A percentile compares a stretch with the other conserved stretches of the same genome.
These are phyloP conservation scores for Agriopis leucophaearia DNA, from an alignment of 2,888 invertebrate species.

Conservation along the genomic window DNA sequence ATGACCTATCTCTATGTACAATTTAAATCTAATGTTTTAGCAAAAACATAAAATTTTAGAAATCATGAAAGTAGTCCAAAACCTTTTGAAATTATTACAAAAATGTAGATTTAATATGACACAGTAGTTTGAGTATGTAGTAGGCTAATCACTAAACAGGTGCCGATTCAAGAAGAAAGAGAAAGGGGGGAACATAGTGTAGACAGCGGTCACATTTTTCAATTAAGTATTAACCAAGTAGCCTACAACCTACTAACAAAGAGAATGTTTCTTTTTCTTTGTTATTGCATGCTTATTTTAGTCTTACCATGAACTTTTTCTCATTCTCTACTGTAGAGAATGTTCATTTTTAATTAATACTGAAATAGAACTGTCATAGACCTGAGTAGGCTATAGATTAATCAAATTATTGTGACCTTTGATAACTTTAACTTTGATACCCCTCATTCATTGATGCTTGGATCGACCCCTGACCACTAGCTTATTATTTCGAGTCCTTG, in stretches of 20 bases:
- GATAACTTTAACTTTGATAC: not conserved
- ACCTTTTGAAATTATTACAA: constrained; percentile 8
- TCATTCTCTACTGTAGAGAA: too few relatives aligned
- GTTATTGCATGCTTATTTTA: too few relatives aligned
- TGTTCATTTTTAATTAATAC: too few relatives aligned
- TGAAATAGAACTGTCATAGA: too few relatives aligned
- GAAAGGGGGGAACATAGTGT: too few relatives aligned
- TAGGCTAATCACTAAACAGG: constrained; percentile 16
- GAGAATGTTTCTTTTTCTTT: too few relatives aligned
- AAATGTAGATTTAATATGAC: constrained; percentile 7
- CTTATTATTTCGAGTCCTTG: constrained; percentile 47
- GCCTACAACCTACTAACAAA: too few relatives aligned
- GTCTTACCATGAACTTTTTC: too few relatives aligned
- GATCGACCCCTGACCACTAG: constrained; percentile 26
- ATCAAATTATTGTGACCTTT: not conserved
- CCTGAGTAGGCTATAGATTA: not conserved
- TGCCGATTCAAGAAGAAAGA: constrained; percentile 14
- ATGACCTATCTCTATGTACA: not conserved
- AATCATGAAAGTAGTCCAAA: constrained; percentile 3
- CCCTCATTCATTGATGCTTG: not conserved
- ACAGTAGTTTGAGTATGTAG: constrained; percentile 13
- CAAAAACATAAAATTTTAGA: constrained; percentile 1
- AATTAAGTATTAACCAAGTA: not conserved
- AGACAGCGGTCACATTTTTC: not conserved
- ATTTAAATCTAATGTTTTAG: constrained; percentile 6